Evolutionary conservation across 2,888 invertebrate genomes (phyloP), one percentile per base, ranked within the genome.

Genomic region (Patella caerulea): DNA sequence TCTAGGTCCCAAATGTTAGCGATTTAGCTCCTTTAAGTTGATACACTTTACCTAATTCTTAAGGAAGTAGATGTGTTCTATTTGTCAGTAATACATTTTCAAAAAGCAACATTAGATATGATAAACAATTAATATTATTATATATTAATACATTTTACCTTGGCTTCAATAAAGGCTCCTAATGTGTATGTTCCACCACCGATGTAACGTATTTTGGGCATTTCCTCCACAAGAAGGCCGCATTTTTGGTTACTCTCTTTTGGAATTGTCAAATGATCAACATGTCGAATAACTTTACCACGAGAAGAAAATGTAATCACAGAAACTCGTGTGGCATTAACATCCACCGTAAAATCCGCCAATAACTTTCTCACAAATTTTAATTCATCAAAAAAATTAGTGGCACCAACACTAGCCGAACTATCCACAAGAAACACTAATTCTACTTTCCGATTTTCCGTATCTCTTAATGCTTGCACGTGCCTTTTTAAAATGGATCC

Each of bases 131-230:
- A 29, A 15, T 15, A 15, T 70, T 19, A 29, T 24, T 24, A 24
- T 24, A 24, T 5, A 17, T 70, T n/a, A 0, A 15, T 72, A 72
- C 4, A 29, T 71, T 17, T 71, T 87, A 94, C 94, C 91, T 94
- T 93, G 1, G 95, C 95, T 84, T 94, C 93, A 78, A 93, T 89
- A 80, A 95, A 92, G 2, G 95, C 95, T n/a, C 95, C 95, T 53
- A 94, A 91, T 0, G 95, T 95, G 87, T 93, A 94, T 1, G 95
- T 95, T 34, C 94, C 94, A 1, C 95, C 95, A 2, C 95, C 95
- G 17, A 93, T 92, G 86, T 94, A 95, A 73, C 90, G 92, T 71
- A 95, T 94, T 72, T 92, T 92, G 17, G 93, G 93, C 52, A 95
- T 90, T 84, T 94, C 94, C 74, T 93, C 93, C 81, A 94, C 94